A percentile compares a stretch with the other conserved stretches of the same genome.
Evolutionary conservation across 1,140 invertebrate genomes (phyloP).

Genomic region (Mya arenaria): DNA sequence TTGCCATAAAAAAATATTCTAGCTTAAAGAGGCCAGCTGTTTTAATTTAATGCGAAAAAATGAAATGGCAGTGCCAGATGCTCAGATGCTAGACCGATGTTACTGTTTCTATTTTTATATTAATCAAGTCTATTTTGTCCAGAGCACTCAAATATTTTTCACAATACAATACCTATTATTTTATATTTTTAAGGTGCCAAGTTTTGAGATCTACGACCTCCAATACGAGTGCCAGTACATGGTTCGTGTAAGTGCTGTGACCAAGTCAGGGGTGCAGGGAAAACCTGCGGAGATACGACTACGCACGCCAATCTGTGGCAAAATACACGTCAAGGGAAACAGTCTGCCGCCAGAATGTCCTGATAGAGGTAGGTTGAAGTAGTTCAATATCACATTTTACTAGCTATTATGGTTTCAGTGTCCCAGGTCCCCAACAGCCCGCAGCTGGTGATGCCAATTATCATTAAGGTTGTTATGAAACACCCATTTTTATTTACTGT

Average conservation of each 20-base stretch:
- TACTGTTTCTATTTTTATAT: no score
- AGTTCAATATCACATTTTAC: background rate
- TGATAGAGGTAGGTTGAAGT: slow-evolving; percentile 10
- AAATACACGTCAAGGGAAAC: slow-evolving; percentile 41
- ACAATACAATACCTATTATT: background rate
- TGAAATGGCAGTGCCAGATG: no score
- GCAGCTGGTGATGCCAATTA: background rate
- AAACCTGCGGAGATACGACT: slow-evolving; percentile 13
- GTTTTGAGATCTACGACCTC: slow-evolving; percentile 49
- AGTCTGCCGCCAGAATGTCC: slow-evolving; percentile 54
- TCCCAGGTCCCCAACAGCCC: slow-evolving; percentile 26
- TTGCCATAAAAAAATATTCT: no score
- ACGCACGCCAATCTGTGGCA: slow-evolving; percentile 45
- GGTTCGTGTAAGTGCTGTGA: slow-evolving; percentile 39
- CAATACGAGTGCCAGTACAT: slow-evolving; percentile 49
- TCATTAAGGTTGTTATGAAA: no score
- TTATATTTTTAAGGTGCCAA: slow-evolving; percentile 10
- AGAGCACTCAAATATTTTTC: no score
- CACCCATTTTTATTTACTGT: no score
- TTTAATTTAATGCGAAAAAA: no score
- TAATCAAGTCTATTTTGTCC: no score
- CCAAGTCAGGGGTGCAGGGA: slow-evolving; percentile 28
- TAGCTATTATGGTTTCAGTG: background rate
- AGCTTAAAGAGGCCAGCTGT: no score
- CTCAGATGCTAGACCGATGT: no score